These are phyloP conservation scores for Emydoidea blandingii DNA, from an alignment of 2,797 vertebrate genomes.

Conservation along the genomic window DNA sequence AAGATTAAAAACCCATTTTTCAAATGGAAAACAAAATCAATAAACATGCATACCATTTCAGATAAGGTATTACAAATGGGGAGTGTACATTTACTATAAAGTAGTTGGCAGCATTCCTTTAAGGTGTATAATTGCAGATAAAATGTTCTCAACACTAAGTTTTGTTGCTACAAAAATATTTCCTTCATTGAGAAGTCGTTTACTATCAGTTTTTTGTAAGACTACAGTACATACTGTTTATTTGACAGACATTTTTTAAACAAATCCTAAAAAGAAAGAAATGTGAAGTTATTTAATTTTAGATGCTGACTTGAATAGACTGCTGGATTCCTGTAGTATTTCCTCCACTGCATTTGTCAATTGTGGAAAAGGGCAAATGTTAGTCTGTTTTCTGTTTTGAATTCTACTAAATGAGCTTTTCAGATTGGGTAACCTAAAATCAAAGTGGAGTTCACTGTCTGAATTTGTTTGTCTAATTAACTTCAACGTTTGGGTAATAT, in stretches of 20 bases:
- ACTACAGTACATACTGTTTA: background rate
- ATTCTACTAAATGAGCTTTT: conserved; percentile 37
- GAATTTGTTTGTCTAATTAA: background rate
- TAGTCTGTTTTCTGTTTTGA: conserved; percentile 12
- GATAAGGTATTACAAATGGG: background rate
- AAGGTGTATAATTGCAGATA: background rate
- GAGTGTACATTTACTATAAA: background rate
- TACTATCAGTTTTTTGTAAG: background rate
- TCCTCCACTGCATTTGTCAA: background rate
- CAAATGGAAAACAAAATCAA: background rate
- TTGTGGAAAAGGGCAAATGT: conserved; percentile 20
- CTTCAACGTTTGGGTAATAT: background rate
- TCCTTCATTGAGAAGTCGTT: background rate
- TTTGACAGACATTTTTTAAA: background rate
- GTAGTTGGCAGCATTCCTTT: background rate
- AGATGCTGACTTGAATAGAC: background rate
- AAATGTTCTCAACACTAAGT: background rate
- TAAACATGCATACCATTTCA: background rate
- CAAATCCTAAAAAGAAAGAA: background rate
- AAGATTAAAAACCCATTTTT: background rate
- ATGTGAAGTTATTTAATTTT: background rate
- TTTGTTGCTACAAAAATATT: background rate
- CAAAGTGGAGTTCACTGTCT: background rate
- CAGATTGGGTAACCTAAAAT: background rate
- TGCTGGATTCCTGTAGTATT: background rate